These are phyloP conservation scores for Zalophus californianus DNA, from an alignment of 2,797 vertebrate genomes.

Conservation along the genomic window DNA sequence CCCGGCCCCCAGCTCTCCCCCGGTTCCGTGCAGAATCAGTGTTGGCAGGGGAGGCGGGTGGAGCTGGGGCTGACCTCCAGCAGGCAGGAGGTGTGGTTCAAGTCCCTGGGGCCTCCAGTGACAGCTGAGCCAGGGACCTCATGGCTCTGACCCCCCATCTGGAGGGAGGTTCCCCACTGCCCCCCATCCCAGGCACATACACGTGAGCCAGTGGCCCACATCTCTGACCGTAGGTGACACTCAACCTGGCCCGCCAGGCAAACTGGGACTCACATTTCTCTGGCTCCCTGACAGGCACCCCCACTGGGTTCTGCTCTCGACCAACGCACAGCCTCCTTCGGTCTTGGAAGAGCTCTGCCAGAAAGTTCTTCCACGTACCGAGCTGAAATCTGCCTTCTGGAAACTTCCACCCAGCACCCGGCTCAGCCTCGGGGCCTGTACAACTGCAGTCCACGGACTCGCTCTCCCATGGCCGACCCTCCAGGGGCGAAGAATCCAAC, in stretches of 20 bases:
- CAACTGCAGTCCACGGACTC: accelerated
- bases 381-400: not conserved
- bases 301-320: not conserved
- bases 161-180: not conserved
- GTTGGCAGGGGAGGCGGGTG: not conserved
- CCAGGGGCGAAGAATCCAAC: not conserved
- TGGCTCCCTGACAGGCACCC: accelerated
- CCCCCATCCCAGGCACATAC: not conserved
- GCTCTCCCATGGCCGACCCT: not conserved
- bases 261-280: not conserved
- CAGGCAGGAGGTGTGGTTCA: not conserved
- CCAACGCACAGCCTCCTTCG: accelerated
- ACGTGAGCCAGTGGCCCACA: not conserved
- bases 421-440: not conserved
- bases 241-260: accelerated
- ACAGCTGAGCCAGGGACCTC: not conserved
- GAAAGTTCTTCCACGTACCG: not conserved
- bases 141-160: too few relatives aligned
- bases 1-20: not conserved
- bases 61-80: not conserved
- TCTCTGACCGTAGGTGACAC: not conserved
- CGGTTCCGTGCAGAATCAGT: accelerated
- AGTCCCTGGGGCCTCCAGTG: not conserved
- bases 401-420: not conserved
- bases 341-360: not conserved